Conservation (phyloP, 2,797 vertebrate species). For the Schizopygopsis malacanthus region DNA sequence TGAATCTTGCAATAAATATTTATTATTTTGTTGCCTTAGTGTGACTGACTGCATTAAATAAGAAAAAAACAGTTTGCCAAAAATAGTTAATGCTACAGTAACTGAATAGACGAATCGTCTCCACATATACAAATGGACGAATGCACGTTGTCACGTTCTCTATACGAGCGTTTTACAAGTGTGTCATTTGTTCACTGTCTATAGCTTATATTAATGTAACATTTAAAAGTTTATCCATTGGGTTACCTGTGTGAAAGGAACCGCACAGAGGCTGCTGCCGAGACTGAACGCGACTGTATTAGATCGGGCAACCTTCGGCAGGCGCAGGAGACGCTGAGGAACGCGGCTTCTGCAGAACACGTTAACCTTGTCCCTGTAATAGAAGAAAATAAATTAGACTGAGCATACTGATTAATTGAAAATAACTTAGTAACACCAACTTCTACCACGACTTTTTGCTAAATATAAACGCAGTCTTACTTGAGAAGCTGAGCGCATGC, state of each 20-base stretch:
- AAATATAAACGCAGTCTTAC: constrained; percentile 56
- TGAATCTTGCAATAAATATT: not conserved
- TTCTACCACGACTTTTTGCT: not conserved
- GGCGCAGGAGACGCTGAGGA: constrained; percentile 51
- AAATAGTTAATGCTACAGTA: not conserved
- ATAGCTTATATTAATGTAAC: not conserved
- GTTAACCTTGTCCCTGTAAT: constrained; percentile 66
- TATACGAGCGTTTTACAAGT: not conserved
- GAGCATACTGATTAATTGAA: not conserved
- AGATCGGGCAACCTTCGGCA: constrained; percentile 54
- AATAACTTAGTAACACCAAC: not conserved
- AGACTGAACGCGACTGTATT: constrained; percentile 63
- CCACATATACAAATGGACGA: not conserved
- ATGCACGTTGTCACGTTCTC: not conserved
- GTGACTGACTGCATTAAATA: not conserved
- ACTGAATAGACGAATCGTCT: not conserved
- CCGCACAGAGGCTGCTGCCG: constrained; percentile 71
- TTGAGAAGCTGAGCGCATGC: constrained; percentile 67
- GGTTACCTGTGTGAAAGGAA: constrained; percentile 77
- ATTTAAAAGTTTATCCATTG: not conserved
- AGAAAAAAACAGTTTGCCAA: not conserved
- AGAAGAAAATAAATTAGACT: not conserved
- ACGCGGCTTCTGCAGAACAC: constrained; percentile 58
- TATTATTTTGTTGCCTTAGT: not conserved
- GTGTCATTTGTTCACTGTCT: too few species aligned